These are phyloP conservation scores for Amyelois transitella DNA, from an alignment of 1,140 invertebrate species.

Conservation along the genomic window DNA sequence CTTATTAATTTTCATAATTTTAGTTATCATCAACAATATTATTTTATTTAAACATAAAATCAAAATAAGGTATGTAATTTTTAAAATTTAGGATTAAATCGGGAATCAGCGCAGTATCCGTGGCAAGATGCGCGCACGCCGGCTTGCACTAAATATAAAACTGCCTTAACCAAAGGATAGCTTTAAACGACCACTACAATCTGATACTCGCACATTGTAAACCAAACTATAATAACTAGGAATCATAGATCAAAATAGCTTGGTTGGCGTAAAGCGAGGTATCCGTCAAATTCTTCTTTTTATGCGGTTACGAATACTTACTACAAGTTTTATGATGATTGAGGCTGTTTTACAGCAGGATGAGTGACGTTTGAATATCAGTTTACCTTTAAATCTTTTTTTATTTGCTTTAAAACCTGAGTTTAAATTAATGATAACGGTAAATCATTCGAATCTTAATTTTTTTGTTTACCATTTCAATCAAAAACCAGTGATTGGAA, in stretches of 20 bases:
- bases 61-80: background rate
- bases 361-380: no score
- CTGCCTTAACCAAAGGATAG: conserved; percentile 25
- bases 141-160: conserved; percentile 55
- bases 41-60: background rate
- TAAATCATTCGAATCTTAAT: no score
- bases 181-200: conserved; percentile 17
- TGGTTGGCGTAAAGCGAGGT: conserved; percentile 11
- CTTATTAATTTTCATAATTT: background rate
- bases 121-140: conserved; percentile 37
- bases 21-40: background rate
- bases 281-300: background rate
- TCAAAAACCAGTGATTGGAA: no score
- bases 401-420: no score
- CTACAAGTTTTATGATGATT: background rate
- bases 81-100: conserved; percentile 5
- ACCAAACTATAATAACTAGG: background rate
- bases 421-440: no score
- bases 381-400: no score
- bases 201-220: conserved; percentile 18
- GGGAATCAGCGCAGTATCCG: conserved; percentile 25
- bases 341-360: background rate
- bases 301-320: background rate
- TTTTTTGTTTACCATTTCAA: no score
- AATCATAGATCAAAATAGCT: conserved; percentile 17